Base-by-base conservation (phyloP, 1,140 invertebrate genomes). In the Anagrus nilaparvatae region DNA sequence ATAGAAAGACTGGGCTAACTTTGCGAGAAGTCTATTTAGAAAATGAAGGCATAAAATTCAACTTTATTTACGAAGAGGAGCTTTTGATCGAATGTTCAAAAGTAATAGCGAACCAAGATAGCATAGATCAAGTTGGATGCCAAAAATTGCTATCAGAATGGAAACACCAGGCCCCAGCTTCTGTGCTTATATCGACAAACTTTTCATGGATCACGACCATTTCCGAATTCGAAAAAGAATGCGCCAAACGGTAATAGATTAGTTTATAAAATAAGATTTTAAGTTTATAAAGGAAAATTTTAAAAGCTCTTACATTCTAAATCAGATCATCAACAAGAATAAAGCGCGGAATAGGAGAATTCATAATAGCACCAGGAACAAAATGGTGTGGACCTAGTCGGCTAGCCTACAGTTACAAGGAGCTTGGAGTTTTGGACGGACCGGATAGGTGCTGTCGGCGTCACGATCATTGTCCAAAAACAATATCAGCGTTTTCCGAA, bases 331-430 rank as follows among this genome's bases (percentile, higher is more conserved):
- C 16, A n/a, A 13, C 8, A 29, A 36, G 46, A 29, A 38, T 34
- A 30, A 53, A 49, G 24, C 49, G 50, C 18, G 48, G 46, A 12
- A 55, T 74, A 19, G 70, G 69, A 45, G 69, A 73, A 54, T 71
- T 73, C 68, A 66, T 79, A 39, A 79, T 82, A 50, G 61, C 76
- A 18, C 84, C 84, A 1, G 83, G 84, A 25, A 89, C 84, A 5
- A 76, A 82, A 54, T 89, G 88, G 88, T 92, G 87, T 64, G 88
- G 87, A 13, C 73, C 75, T 19, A 82, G 84, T 2, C 77, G 79
- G 44, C 63, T 73, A 13, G 75, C 76, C 8, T 68, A 71, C 25
- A 69, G 69, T 30, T 84, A 81, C 63, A 72, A 69, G 36, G 73
- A 87, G 42, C 63, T 90, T 32, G 87, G 87, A 2, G 69, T 70